Percentiles rank a stretch among this genome's conserved stretches.
Conservation (phyloP, 2,113 vertebrate species). For the Gavialis gangeticus region DNA sequence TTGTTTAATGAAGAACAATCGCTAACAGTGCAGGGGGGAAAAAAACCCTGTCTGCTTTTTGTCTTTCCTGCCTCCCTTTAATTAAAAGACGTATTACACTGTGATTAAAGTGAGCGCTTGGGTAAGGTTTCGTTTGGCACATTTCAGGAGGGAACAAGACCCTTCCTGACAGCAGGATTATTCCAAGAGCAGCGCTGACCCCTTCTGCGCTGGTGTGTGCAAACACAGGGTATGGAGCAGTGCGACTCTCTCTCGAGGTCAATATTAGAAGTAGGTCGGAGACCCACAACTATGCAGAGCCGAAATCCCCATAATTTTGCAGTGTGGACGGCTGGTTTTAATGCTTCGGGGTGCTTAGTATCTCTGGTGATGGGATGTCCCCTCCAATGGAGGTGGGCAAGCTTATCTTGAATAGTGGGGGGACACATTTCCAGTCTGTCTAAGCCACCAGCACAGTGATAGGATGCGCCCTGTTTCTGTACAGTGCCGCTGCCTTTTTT, state of each 20-base stretch:
- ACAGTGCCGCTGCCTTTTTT: background rate
- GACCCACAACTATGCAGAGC: background rate
- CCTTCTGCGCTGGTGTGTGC: background rate
- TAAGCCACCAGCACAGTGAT: too few relatives aligned
- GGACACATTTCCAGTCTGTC: background rate
- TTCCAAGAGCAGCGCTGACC: background rate
- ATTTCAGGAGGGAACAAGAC: background rate
- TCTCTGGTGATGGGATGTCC: background rate
- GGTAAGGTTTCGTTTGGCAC: background rate
- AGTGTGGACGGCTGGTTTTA: background rate
- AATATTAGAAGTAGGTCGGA: background rate
- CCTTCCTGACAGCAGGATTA: background rate
- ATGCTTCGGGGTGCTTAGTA: background rate
- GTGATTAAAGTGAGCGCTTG: constrained; percentile 31
- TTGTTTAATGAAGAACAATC: constrained; percentile 42
- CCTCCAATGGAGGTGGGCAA: background rate
- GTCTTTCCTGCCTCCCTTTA: constrained; percentile 37
- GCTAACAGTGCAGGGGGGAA: background rate
- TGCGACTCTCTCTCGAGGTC: background rate
- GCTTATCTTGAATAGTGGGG: background rate
- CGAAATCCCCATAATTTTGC: background rate
- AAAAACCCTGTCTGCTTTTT: background rate
- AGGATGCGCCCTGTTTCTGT: background rate
- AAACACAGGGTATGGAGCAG: background rate
- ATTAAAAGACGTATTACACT: constrained; percentile 62